These are phyloP conservation scores for Ctenosaura bakeri DNA, from an alignment of 2,797 vertebrate genomes.

Conservation along the genomic window DNA sequence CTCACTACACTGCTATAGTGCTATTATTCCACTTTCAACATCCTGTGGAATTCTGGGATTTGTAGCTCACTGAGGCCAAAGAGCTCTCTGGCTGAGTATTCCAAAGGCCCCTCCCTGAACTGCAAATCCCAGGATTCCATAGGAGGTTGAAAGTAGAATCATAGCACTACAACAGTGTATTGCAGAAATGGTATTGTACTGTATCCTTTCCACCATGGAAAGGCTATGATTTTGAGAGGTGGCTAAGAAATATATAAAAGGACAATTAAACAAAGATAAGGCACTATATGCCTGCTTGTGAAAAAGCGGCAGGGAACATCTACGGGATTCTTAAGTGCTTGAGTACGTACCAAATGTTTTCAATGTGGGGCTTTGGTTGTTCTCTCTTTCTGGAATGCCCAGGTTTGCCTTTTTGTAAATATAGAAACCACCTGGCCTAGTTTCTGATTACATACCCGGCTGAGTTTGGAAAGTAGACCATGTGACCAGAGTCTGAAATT, in stretches of 20 bases:
- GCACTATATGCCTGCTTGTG: neutral
- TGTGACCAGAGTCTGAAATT: constrained; percentile 53
- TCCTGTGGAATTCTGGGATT: too few relatives aligned
- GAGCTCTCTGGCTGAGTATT: too few relatives aligned
- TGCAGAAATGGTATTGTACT: too few relatives aligned
- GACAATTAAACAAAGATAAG: neutral
- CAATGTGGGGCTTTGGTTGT: neutral
- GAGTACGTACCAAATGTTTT: neutral
- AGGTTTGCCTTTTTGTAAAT: constrained; percentile 53
- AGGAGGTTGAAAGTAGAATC: too few relatives aligned
- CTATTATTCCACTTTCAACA: too few relatives aligned
- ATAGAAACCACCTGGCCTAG: constrained; percentile 69
- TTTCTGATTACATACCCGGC: constrained; percentile 44
- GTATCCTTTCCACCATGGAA: too few relatives aligned
- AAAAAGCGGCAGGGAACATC: neutral
- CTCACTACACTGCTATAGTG: too few relatives aligned
- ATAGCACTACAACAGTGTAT: too few relatives aligned
- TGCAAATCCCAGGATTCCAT: too few relatives aligned
- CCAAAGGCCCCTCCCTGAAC: too few relatives aligned
- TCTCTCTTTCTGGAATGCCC: constrained; percentile 30
- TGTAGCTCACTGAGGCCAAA: too few relatives aligned
- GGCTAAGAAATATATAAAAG: neutral
- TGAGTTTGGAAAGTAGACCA: constrained; percentile 51
- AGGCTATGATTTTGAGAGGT: too few relatives aligned
- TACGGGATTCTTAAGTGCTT: neutral